phyloP scores from a whole-genome alignment of 2,113 vertebrate species.

The Cyanoderma ruficeps region DNA sequence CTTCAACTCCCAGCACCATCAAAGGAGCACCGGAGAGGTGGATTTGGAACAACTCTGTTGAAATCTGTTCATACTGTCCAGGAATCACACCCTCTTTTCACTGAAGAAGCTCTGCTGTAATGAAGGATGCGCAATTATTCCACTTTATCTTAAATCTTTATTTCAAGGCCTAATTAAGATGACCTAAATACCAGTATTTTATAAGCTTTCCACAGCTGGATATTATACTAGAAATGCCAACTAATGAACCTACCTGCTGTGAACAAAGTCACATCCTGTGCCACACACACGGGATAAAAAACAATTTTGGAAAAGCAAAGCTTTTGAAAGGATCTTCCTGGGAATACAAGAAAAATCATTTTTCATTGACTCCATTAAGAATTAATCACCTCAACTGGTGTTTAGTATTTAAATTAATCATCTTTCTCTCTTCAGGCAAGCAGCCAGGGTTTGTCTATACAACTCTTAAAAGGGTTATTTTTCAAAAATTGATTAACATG shows the following conservation, averaged over 20 bases:
- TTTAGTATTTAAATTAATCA: conserved; percentile 11
- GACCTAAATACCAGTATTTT: conserved; percentile 44
- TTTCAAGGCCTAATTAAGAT: conserved; percentile 38
- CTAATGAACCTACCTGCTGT: conserved; percentile 35
- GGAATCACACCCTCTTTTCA: not conserved
- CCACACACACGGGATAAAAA: not conserved
- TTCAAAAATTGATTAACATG: not conserved
- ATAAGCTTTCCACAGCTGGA: conserved; percentile 48
- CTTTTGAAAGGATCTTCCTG: conserved; percentile 1
- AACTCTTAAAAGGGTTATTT: not conserved
- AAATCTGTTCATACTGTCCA: not conserved
- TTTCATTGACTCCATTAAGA: not conserved
- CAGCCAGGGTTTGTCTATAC: not conserved
- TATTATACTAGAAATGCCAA: not conserved
- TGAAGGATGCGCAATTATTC: not conserved
- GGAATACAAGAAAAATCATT: conserved; percentile 20
- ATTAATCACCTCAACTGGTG: not conserved
- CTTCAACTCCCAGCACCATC: not conserved
- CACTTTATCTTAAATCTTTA: conserved; percentile 3
- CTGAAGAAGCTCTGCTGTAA: not conserved
- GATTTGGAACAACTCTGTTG: not conserved
- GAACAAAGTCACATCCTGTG: conserved; percentile 22
- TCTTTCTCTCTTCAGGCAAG: not conserved
- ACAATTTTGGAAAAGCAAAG: not conserved
- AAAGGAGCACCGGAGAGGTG: rapidly evolving